Conservation (phyloP, 2,113 vertebrate species). For the Balaeniceps rex region DNA sequence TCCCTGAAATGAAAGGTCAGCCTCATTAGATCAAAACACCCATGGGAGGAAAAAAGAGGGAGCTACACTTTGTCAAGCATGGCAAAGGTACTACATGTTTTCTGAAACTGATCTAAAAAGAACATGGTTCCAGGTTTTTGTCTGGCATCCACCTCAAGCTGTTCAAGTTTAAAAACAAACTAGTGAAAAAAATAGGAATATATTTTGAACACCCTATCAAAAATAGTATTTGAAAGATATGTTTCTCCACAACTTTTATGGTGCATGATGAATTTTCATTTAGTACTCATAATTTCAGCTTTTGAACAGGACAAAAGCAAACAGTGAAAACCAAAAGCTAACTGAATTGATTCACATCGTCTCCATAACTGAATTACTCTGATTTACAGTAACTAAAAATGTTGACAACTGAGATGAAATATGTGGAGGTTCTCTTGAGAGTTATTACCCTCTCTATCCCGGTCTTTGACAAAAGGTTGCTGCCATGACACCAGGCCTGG, state of each 20-base stretch:
- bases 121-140: not conserved
- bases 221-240: not conserved
- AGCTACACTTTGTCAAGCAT: not conserved
- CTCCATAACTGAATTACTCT: not conserved
- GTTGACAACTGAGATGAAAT: not conserved
- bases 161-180: not conserved
- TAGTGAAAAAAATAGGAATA: not conserved
- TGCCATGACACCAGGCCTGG: not conserved
- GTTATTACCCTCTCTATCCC: not conserved
- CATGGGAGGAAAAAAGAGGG: not conserved
- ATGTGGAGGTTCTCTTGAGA: not conserved
- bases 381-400: not conserved
- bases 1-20: not conserved
- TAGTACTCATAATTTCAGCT: not conserved
- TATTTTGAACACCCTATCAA: not conserved
- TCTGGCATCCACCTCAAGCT: not conserved
- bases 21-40: not conserved
- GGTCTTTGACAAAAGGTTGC: not conserved
- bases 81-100: not conserved
- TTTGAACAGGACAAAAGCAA: not conserved
- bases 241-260: not conserved
- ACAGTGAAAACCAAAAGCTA: not conserved
- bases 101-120: not conserved
- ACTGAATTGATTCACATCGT: not conserved
- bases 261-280: not conserved